phyloP scores from a whole-genome alignment of 2,797 vertebrate species.

The Eulemur mongoz region DNA sequence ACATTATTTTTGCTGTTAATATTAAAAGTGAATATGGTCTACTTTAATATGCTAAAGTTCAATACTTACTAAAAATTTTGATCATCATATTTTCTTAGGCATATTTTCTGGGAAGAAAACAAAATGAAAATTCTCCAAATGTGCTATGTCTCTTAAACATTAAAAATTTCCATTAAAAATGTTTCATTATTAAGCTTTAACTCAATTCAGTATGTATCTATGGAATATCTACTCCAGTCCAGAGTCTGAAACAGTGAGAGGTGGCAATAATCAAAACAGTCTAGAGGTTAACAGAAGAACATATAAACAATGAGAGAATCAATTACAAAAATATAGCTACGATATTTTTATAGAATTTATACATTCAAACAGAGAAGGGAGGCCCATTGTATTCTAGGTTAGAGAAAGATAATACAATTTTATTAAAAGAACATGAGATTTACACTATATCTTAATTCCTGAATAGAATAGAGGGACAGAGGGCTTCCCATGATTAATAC shows the following conservation, averaged over 20 bases:
- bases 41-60: background rate
- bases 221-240: background rate
- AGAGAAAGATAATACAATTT: background rate
- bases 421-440: background rate
- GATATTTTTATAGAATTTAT: background rate
- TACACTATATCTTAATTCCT: background rate
- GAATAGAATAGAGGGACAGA: background rate
- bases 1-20: background rate
- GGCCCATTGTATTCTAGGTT: background rate
- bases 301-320: background rate
- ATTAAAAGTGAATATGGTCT: background rate
- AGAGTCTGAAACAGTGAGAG: background rate
- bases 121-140: background rate
- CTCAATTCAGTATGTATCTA: background rate
- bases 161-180: background rate
- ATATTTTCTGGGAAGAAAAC: background rate
- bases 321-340: background rate
- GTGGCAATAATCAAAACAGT: background rate
- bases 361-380: background rate
- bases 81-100: background rate
- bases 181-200: background rate
- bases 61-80: background rate
- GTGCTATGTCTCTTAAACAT: background rate
- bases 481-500: background rate
- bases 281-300: background rate